Base-by-base conservation (phyloP, 2,113 vertebrate genomes). In the Sinocyclocheilus anshuiensis region DNA sequence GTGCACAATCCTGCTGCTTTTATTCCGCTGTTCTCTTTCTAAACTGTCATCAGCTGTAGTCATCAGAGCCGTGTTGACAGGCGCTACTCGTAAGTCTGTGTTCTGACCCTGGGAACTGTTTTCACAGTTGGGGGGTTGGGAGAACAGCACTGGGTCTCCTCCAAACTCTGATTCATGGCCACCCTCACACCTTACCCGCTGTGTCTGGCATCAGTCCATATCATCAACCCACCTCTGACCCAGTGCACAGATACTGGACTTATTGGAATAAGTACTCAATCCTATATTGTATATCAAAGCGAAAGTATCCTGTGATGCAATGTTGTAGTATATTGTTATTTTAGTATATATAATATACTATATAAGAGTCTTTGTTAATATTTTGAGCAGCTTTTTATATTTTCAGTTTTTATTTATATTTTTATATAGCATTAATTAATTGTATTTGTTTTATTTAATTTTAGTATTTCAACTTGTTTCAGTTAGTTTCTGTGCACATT, bases 131-230 rank as follows among this genome's bases (percentile, higher is more conserved):
- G 57, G 45, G 48, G 33, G 71, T 69, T 50, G 55, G 12, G 26
- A 48, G 63, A 33, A 57, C 26, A 81, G 26, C 33, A 24, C 39
- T 74, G 36, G 36, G n/a, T 24, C 74, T 83, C 7, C 67, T 77
- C 61, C 84, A 83, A 86, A 48, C 39, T 48, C 76, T 57, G 80
- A 76, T 83, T 86, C 76, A 84, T 48, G 39, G n/a, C 50, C 84
- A 63, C 22, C 75, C 84, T 79, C 33, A 80, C 81, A 86, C 75
- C 79, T 79, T 59, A 33, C 81, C 84, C 86, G 84, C 81, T 84
- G 84, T 50, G 76, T 22, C 33, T 29, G 48, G 39, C 74, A 63
- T 39, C 53, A 45, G 22, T 39, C 77, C 77, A 55, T 33, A 57
- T 84, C 63, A 45, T 26, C 72, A 36, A 16, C 67, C 59, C 45